These are phyloP conservation scores for Bryconaethiops microstoma DNA, from an alignment of 2,797 vertebrate genomes.

Conservation along the genomic window DNA sequence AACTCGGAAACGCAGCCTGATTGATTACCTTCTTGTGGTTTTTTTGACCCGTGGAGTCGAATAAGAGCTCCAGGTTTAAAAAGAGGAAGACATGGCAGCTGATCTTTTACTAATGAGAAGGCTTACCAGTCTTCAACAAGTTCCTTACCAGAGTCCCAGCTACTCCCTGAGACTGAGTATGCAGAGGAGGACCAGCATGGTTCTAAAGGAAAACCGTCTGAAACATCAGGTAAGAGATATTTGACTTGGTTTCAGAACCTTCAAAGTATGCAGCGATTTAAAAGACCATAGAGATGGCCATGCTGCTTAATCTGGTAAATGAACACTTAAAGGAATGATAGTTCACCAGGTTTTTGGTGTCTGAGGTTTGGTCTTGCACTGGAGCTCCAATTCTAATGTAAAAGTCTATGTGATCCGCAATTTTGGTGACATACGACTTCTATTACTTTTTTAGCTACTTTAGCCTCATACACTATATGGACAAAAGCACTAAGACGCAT, in stretches of 20 bases:
- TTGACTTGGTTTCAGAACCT: background rate
- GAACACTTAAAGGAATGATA: too few relatives aligned
- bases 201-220: conserved; percentile 19
- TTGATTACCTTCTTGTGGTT: background rate
- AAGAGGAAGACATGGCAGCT: conserved; percentile 61
- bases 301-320: too few relatives aligned
- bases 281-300: background rate
- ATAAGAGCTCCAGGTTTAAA: conserved; percentile 47
- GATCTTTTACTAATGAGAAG: conserved; percentile 68
- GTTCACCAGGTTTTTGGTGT: too few relatives aligned
- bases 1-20: too few relatives aligned
- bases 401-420: too few relatives aligned
- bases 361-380: too few relatives aligned
- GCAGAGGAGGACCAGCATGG: conserved; percentile 47
- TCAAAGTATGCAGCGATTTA: background rate
- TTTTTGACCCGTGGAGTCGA: background rate
- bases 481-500: too few relatives aligned
- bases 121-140: conserved; percentile 63
- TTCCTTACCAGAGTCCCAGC: conserved; percentile 52
- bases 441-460: too few relatives aligned
- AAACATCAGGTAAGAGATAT: conserved; percentile 38
- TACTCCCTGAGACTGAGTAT: conserved; percentile 38
- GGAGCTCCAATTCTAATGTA: too few relatives aligned
- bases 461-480: too few relatives aligned
- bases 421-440: too few relatives aligned